Evolutionary conservation across 2,888 invertebrate genomes (phyloP).

Genomic region (Catocala nupta): DNA sequence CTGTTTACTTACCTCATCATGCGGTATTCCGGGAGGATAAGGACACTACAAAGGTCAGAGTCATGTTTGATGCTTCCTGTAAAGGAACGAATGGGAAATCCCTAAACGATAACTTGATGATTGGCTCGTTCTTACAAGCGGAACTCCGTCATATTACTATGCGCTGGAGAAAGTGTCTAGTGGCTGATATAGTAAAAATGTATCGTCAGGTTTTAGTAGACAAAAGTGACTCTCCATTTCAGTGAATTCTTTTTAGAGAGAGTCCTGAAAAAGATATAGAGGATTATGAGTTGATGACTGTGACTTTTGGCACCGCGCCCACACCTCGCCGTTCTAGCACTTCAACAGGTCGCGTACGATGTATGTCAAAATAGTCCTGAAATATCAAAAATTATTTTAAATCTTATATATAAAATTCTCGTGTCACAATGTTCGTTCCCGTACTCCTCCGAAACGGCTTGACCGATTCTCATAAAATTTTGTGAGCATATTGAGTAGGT

Average conservation of each 20-base stretch:
- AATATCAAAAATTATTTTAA: constrained; percentile 36
- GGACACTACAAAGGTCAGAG: not conserved
- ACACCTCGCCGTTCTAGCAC: constrained; percentile 46
- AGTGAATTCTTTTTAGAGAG: not conserved
- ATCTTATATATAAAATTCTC: too few relatives aligned
- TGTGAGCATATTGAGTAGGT: too few relatives aligned
- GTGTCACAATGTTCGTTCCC: too few relatives aligned
- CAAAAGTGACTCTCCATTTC: not conserved
- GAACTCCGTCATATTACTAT: not conserved
- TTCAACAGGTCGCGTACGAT: constrained; percentile 52
- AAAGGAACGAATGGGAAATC: not conserved
- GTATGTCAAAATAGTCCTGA: constrained; percentile 39
- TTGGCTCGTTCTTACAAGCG: not conserved
- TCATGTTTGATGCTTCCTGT: not conserved
- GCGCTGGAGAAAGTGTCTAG: not conserved
- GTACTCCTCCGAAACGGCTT: too few relatives aligned
- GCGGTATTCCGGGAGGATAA: not conserved
- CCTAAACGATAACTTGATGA: not conserved
- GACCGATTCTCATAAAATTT: too few relatives aligned
- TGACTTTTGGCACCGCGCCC: constrained; percentile 56
- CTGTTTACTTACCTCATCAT: not conserved
- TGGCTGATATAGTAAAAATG: not conserved
- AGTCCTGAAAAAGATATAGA: not conserved
- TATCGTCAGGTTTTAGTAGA: not conserved
- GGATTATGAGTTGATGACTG: constrained; percentile 1